Evolutionary conservation across 2,113 vertebrate species (phyloP), one percentile per base, ranked within the genome.

Genomic region (Prietella phreatophila): DNA sequence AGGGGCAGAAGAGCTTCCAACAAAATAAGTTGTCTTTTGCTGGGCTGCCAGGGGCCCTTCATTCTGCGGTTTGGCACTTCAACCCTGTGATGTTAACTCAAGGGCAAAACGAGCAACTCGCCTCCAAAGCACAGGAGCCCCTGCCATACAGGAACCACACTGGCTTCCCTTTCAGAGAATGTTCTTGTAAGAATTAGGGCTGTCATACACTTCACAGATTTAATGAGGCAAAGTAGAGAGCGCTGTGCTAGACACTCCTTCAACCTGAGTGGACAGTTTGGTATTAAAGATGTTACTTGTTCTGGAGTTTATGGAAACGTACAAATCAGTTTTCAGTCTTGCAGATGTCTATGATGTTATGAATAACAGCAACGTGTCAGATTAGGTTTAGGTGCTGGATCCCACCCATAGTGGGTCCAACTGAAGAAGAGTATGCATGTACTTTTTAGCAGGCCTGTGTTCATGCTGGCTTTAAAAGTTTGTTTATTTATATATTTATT

Each of bases 41-140:
- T 36, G 25, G 33, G 33, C 75, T 86, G 80, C 86, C 69, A 86
- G 58, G 58, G 69, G 75, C 56, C 63, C 78, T 76, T 84, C 90
- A 88, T 85, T 83, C 86, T 88, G 90, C n/a, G 88, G 88, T 88
- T 85, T 91, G 90, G 90, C 90, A 84, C n/a, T 82, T 65, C 85
- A 82, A n/a, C 42, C 17, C 42, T 42, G 63, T 84, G 85, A 85
- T 89, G 86, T 86, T 56, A 71, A 87, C 82, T 86, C 86, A 86
- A 89, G 88, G 82, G 82, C 84, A 89, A 88, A 91, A 89, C 17
- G 81, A 88, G 81, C 86, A 90, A 87, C 91, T 82, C 87, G 85
- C 85, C 71, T 87, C 47, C 58, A 42, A 4, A 73, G 84, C 42
- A 53, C 61, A 83, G 50, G 83, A 86, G 89, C 75, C 75, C 69